Evolutionary conservation across 2,113 vertebrate species (phyloP), one percentile per base, ranked within the genome.

Genomic region (Misgurnus mizolepis): DNA sequence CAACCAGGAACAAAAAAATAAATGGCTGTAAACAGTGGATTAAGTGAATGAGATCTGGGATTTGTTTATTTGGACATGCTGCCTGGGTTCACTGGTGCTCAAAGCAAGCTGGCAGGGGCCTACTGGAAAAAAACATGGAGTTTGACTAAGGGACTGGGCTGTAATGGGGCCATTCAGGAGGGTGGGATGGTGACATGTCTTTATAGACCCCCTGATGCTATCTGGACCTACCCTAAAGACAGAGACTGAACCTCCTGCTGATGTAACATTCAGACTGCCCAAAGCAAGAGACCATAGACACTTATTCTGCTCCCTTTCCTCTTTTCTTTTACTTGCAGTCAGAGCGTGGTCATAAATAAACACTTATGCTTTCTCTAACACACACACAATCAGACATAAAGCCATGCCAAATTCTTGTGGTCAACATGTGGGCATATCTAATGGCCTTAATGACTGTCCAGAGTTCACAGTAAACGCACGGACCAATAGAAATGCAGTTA

Each of bases 31-130:
- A 64, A 71, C 60, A 56, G 62, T 22, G 40, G 83, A 76, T 68
- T 65, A 80, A 85, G 82, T 65, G 62, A 73, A 56, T 79, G 69
- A 79, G 79, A 78, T 87, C n/a, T 66, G 39, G 18, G 27, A 43
- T 49, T 76, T 84, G 67, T 85, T 86, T 87, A 85, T 80, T 87
- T 84, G 72, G 78, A 65, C 62, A 83, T 62, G 80, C 69, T 85
- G 80, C 70, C 79, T 85, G 73, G 80, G 79, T 89, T 89, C 84
- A 88, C 82, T 80, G 86, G 81, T 39, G 86, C 66, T 65, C 78
- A 74, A 78, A 67, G 60, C 27, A 34, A 11, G 22, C 80, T 85
- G 82, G 84, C 79, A 87, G 67, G 65, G 22, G 41, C 55, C 55
- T 47, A n/a, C 60, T 55, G 56, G 58, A 9, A 71, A 15, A 22